Evolutionary conservation across 2,797 vertebrate species (phyloP).

Genomic region (Basileuterus tristriatus): DNA sequence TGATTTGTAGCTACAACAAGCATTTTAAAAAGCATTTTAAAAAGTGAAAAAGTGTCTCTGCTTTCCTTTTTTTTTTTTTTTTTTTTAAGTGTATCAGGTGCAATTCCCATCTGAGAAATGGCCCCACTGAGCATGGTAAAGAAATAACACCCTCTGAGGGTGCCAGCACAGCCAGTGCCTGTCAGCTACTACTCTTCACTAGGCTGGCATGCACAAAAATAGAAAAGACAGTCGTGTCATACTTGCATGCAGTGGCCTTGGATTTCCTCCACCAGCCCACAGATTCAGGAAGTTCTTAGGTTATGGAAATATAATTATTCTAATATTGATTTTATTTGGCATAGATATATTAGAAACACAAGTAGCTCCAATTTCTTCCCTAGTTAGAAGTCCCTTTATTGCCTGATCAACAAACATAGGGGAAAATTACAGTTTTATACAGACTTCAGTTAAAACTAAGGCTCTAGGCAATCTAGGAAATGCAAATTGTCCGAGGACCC

Average conservation of each 20-base stretch:
- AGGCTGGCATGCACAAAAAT: not conserved
- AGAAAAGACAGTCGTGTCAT: not conserved
- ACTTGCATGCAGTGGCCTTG: not conserved
- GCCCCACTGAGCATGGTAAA: not conserved
- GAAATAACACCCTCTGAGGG: not conserved
- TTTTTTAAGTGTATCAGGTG: not conserved
- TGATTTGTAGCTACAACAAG: not conserved
- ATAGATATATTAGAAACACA: not conserved
- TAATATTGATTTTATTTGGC: not conserved
- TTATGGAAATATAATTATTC: not conserved
- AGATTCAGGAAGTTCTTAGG: not conserved
- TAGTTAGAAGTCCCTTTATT: not conserved
- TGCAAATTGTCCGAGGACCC: not conserved
- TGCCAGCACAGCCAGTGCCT: not conserved
- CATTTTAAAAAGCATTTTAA: not conserved
- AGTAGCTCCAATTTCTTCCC: not conserved
- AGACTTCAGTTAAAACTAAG: not conserved
- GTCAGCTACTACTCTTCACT: not conserved
- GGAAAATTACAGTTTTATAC: not conserved
- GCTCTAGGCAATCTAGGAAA: not conserved
- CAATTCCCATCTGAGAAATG: not conserved
- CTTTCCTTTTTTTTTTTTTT: not conserved
- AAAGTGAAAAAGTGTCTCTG: not conserved
- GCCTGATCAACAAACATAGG: not conserved
- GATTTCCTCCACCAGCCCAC: not conserved